These are phyloP conservation scores for Aurelia aurita DNA, from an alignment of 30 jellyfish, hydroid and myxozoan species.

Conservation along the genomic window DNA sequence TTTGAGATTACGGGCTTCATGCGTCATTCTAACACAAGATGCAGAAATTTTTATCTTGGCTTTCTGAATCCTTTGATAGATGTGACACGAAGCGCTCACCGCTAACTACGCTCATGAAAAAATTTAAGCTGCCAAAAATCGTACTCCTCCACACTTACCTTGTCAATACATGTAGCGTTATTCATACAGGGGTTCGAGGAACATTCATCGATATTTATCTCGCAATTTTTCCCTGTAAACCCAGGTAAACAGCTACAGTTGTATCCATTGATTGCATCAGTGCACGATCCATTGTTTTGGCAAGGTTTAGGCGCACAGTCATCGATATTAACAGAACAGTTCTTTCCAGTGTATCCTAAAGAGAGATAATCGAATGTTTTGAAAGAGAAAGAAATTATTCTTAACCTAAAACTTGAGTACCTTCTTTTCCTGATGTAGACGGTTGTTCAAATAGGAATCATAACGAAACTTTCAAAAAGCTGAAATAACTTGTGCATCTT, in stretches of 20 bases:
- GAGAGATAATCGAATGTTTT: too few species aligned
- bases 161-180: slow-evolving; percentile 67
- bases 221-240: slow-evolving; percentile 58
- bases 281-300: slow-evolving; percentile 75
- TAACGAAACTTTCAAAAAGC: too few species aligned
- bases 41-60: too few species aligned
- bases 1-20: too few species aligned
- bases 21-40: too few species aligned
- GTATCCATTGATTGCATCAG: slow-evolving; percentile 62
- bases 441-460: too few species aligned
- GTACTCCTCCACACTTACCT: neutral
- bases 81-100: neutral
- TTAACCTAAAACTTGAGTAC: too few species aligned
- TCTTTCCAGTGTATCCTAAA: slow-evolving; percentile 69
- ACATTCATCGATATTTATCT: slow-evolving; percentile 63
- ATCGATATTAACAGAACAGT: slow-evolving; percentile 70
- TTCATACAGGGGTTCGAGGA: slow-evolving; percentile 54
- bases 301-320: slow-evolving; percentile 86
- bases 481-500: too few species aligned
- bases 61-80: neutral
- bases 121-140: neutral
- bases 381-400: too few species aligned
- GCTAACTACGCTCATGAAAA: neutral
- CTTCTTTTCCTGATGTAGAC: too few species aligned
- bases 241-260: slow-evolving; percentile 58